Evolutionary conservation across 2,113 vertebrate genomes (phyloP), one percentile per base, ranked within the genome.

Genomic region (Cygnus atratus): DNA sequence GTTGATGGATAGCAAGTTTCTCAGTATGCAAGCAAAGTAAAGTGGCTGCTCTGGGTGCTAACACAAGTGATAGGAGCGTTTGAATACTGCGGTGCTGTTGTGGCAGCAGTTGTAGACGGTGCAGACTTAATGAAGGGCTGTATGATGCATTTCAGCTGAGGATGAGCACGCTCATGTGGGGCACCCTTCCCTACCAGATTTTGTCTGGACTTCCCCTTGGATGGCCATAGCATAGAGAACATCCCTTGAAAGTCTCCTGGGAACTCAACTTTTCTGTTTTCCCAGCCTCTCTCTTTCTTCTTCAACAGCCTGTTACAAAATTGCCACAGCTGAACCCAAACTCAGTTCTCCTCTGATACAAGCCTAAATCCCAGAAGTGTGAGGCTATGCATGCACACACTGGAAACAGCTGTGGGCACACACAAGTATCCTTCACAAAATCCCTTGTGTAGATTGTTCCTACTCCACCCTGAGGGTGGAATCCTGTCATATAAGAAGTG

Each of bases 351-450:
- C 50, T 81, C 58, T 4, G 0, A 29, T 52, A 11, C 21, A 17
- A 72, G 43, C 19, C 59, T 54, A 86, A 65, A 83, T 26, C 10
- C 35, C 43, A 63, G 44, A 55, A 57, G 1, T 2, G 2, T 6
- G 21, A 79, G 6, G 35, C 12, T 44, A 25, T 85, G 35, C 48
- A 46, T 71, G 61, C 35, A 79, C 39, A 17, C 16, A 59, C 0
- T 0, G 6, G 22, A 26, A 78, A 58, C 6, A 59, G 44, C 48
- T 31, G 8, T 33, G 33, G 81, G 37, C 37, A 43, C 1, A 0
- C 20, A 52, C 9, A 16, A 44, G 24, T 8, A 46, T 11, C 11
- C 48, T 88, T 41, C 54, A 26, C 80, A 81, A 84, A 70, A 5
- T 25, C 20, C 2, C 28, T 73, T 17, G 1, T 4, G 0, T 15